Evolutionary conservation across 1,140 invertebrate species (phyloP).

Genomic region (Bombus polaris): DNA sequence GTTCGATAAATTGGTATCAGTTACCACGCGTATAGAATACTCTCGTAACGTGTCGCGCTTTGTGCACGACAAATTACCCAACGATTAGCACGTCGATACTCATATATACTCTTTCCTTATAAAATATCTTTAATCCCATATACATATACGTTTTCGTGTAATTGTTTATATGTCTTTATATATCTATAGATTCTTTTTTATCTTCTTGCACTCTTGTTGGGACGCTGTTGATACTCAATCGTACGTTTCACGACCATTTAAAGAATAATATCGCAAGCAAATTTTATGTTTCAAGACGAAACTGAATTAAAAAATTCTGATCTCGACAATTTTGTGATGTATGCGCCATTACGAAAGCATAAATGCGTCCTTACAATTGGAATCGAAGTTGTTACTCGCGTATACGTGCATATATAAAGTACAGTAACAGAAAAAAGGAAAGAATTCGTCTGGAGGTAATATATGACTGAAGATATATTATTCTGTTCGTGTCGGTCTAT

Average conservation of each 20-base stretch:
- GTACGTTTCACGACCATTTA: background rate
- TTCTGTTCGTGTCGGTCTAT: background rate
- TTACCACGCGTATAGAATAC: constrained; percentile 1
- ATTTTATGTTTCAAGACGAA: background rate
- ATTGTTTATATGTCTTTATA: background rate
- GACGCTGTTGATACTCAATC: background rate
- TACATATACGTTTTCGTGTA: background rate
- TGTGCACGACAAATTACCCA: constrained; percentile 7
- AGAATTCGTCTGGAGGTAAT: background rate
- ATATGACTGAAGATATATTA: background rate
- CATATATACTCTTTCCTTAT: background rate
- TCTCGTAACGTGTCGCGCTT: background rate
- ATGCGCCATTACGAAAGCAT: background rate
- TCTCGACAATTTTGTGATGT: background rate
- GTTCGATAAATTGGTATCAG: constrained; percentile 25
- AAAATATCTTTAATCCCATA: background rate
- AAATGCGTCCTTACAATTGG: background rate
- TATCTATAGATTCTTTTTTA: background rate
- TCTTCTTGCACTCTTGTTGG: background rate
- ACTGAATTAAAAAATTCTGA: background rate
- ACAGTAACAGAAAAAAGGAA: background rate
- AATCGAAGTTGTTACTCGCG: background rate
- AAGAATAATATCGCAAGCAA: background rate
- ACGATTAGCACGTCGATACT: constrained; percentile 2
- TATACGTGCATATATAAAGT: too few species aligned